Base-by-base conservation (phyloP, 1,140 invertebrate genomes). In the Neodiprion lecontei region DNA sequence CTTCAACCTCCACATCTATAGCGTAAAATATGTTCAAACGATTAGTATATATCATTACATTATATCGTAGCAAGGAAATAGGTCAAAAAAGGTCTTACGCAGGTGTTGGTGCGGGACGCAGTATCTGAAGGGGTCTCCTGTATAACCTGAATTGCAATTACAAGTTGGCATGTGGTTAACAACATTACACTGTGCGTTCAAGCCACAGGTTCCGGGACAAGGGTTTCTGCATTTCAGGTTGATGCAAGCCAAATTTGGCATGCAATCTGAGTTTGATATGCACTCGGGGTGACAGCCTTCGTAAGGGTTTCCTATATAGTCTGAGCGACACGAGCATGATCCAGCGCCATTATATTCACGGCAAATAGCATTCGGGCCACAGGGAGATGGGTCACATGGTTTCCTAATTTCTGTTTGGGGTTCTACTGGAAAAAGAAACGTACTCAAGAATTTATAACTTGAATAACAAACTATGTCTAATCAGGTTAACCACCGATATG, bases 231-330 rank as follows among this genome's bases (percentile, higher is more conserved):
- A 94, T 82, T 92, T 93, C 80, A 91, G 89, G 77, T 90, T 88
- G 69, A 92, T 89, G 80, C 93, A 94, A 14, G 92, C 92, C 78
- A 88, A 91, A 79, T 92, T 92, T 28, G 91, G 89, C 7, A 92
- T 87, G 80, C 94, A 95, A 79, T 95, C 93, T 3, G 90, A 90
- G 81, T 92, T 92, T 0, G 91, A 82, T 5, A 92, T 81, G 79
- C 92, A 93, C 82, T 93, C 92, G 7, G 92, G 92, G 79, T 91
- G 86, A 82, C 93, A 94, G n/a, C 92, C 92, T 82, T 92, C 90
- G 81, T 92, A 94, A 1, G 93, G 94, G 88, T 94, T 94, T 61
- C 94, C 94, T 77, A 92, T 90, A 79, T 94, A 94, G 48, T 92
- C 91, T 3, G 90, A 88, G 9, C 92, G 81, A 84, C 94, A 95